Evolutionary conservation across 2,113 vertebrate species (phyloP).

Genomic region (Engystomops pustulosus): DNA sequence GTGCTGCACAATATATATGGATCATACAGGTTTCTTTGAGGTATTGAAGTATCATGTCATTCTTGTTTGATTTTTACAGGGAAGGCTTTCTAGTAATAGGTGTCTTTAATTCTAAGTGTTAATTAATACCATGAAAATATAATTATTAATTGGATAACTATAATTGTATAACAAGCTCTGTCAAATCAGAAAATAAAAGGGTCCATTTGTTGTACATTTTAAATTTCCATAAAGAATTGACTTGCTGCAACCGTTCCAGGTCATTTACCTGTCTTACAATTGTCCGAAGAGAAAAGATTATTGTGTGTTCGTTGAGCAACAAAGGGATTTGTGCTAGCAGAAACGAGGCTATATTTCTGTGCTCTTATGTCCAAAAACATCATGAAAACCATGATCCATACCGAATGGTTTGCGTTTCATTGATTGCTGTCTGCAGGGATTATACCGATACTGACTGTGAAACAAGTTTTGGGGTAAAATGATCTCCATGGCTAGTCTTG

Average conservation of each 20-base stretch:
- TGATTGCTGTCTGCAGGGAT: constrained; percentile 67
- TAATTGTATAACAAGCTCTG: not conserved
- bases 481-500: constrained; percentile 66
- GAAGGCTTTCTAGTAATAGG: not conserved
- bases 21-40: not conserved
- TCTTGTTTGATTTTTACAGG: not conserved
- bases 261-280: constrained; percentile 35
- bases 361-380: constrained; percentile 60
- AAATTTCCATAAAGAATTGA: constrained; percentile 11
- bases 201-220: not conserved
- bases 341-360: constrained; percentile 61
- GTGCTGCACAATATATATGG: not conserved
- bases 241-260: constrained; percentile 4
- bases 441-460: constrained; percentile 62
- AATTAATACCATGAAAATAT: not conserved
- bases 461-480: constrained; percentile 64
- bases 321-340: constrained; percentile 52
- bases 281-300: constrained; percentile 43
- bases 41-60: not conserved
- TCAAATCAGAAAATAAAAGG: not conserved
- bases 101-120: not conserved
- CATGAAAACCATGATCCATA: constrained; percentile 65
- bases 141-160: not conserved
- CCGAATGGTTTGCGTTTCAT: constrained; percentile 65
- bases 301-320: constrained; percentile 18